These are phyloP conservation scores for Staurois parvus DNA, from an alignment of 2,797 vertebrate species.

Conservation along the genomic window DNA sequence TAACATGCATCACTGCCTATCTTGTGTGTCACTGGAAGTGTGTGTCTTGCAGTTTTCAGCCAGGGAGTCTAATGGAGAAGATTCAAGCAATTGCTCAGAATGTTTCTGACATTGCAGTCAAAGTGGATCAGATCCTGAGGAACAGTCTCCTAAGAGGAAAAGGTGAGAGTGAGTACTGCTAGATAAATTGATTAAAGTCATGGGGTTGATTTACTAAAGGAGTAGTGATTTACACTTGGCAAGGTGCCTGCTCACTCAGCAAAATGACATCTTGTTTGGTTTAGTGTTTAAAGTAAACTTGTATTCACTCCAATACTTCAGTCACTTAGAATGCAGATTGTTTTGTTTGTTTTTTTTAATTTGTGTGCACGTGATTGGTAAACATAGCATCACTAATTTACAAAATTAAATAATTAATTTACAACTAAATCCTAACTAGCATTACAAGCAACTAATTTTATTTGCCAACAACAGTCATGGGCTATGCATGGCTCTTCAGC, in stretches of 20 bases:
- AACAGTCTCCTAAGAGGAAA: constrained; percentile 86
- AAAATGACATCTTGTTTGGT: neutral
- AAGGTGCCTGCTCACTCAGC: neutral
- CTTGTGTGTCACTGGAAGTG: neutral
- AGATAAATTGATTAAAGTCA: neutral
- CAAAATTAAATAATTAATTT: no score
- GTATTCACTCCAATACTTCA: no score
- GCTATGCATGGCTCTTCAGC: no score
- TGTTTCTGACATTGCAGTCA: constrained; percentile 91
- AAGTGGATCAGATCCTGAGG: constrained; percentile 94
- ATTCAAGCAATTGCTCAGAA: constrained; percentile 99
- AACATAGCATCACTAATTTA: no score
- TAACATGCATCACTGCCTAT: neutral
- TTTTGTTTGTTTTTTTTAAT: no score
- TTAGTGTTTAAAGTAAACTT: neutral
- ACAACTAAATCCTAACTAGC: neutral
- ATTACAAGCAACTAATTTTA: no score
- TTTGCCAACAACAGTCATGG: no score
- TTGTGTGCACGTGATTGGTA: no score
- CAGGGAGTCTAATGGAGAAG: constrained; percentile 87
- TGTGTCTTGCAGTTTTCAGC: constrained; percentile 80
- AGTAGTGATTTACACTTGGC: neutral
- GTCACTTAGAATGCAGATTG: no score
- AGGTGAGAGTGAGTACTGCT: constrained; percentile 72
- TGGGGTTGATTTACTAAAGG: neutral